phyloP scores from a whole-genome alignment of 2,888 invertebrate species.

The Chironomus riparius region DNA sequence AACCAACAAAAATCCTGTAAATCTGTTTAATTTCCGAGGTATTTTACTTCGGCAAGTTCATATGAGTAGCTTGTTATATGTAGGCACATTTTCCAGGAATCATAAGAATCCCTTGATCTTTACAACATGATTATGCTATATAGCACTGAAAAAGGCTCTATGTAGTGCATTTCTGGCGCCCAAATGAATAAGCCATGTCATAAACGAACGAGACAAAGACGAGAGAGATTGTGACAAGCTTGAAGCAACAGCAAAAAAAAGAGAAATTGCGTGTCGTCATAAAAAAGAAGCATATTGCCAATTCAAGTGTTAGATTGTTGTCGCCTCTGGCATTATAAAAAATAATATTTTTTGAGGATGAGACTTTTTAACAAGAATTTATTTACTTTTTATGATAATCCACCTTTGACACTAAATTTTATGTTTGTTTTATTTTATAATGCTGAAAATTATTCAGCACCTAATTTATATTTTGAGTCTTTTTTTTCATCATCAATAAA shows the following conservation, averaged over 20 bases:
- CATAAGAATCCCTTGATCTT: neutral
- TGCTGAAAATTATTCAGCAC: too few species aligned
- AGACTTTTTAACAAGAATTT: neutral
- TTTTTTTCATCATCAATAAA: too few species aligned
- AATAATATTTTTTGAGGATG: neutral
- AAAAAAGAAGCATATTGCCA: neutral
- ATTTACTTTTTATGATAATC: neutral
- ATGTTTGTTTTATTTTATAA: neutral
- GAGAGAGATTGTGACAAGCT: neutral
- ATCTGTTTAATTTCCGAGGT: too few species aligned
- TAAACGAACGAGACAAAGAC: neutral
- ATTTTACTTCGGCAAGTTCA: too few species aligned
- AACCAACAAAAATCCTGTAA: too few species aligned
- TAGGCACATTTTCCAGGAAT: neutral
- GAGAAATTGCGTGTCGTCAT: conserved; percentile 9
- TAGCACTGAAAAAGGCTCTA: neutral
- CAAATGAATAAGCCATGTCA: neutral
- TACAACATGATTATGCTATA: neutral
- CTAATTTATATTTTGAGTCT: too few species aligned
- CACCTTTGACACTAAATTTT: conserved; percentile 6
- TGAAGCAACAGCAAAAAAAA: too few species aligned
- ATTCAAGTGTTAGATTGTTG: conserved; percentile 7
- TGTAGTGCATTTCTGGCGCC: neutral
- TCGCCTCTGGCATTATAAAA: conserved; percentile 14
- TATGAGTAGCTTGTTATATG: neutral